Evolutionary conservation across 2,888 invertebrate species (phyloP).

Genomic region (Trachelus tabidus): DNA sequence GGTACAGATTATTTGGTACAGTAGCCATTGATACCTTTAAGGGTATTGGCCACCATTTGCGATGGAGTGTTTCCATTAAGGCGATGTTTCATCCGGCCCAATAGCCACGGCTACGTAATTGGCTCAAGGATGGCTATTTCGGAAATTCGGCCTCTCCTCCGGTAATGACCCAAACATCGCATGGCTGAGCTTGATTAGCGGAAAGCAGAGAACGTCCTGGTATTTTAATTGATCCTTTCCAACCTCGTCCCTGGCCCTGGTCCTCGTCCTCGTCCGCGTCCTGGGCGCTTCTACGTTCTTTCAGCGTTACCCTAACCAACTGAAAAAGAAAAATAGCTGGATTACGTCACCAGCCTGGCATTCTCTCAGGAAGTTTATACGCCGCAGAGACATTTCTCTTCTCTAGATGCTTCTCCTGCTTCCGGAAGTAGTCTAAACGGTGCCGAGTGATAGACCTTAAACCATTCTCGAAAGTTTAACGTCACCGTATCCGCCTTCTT

Average conservation of each 20-base stretch:
- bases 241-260: constrained; percentile 12
- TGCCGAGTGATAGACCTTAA: no score
- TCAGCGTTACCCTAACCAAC: constrained; percentile 14
- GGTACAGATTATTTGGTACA: no score
- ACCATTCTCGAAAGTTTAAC: no score
- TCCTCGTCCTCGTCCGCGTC: neutral
- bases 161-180: constrained; percentile 39
- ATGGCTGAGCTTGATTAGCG: constrained; percentile 43
- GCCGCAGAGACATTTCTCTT: no score
- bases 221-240: constrained; percentile 43
- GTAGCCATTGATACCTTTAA: no score
- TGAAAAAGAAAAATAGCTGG: constrained; percentile 49
- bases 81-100: no score
- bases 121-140: constrained; percentile 22
- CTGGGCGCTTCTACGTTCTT: neutral
- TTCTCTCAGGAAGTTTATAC: constrained; percentile 5
- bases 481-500: no score
- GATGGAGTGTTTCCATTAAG: no score
- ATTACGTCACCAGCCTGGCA: constrained; percentile 36
- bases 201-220: constrained; percentile 28
- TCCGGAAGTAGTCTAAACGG: no score
- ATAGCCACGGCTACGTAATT: constrained; percentile 14
- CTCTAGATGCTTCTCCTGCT: no score
- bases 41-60: no score
- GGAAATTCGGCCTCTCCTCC: constrained; percentile 20